Base-by-base conservation (phyloP, 2,888 invertebrate species). In the Dynastes grantii region DNA sequence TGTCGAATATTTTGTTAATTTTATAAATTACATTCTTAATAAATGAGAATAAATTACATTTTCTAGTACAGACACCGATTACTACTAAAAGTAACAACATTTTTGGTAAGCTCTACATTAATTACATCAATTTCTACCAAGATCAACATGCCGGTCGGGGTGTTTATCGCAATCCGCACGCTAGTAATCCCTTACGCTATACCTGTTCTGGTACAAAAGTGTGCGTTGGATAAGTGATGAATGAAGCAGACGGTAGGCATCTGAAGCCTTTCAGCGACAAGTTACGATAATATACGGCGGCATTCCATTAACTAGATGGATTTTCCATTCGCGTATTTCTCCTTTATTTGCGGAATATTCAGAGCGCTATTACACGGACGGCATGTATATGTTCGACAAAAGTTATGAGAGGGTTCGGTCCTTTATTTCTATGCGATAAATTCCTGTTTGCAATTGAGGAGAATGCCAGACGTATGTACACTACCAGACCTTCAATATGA, bases 291-390 rank as follows among this genome's bases (percentile, higher is more conserved):
- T 71, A 71, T 71, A 71, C 55, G 71, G 58, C 58, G 32, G 58
- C 71, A 37, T 71, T 71, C 71, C 71, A 71, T 71, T 71, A 71
- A 58, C 49, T 71, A 71, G 71, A 71, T 71, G 71, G 71, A 71
- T 71, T 71, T 58, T 71, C 71, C 37, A 58, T 58, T 71, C 71
- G 55, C 55, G 55, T 71, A 71, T 71, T 58, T 71, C 71, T 71
- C 55, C 55, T 71, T 71, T 71, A 71, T 71, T 71, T 71, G 58
- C 58, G 55, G 37, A 71, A 71, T 71, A 71, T 71, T 71, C 71
- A 58, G 58, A 37, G 58, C 55, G 55, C 37, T 32, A 29, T 55
- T 71, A 55, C 55, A 58, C 55, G 71, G n/a, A 29, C 37, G 37
- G 53, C 53, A 53, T 53, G 5, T 16, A 37, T 32, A 37, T 58